Evolutionary conservation across 2,888 invertebrate species (phyloP).

Genomic region (Cantharis nigra): DNA sequence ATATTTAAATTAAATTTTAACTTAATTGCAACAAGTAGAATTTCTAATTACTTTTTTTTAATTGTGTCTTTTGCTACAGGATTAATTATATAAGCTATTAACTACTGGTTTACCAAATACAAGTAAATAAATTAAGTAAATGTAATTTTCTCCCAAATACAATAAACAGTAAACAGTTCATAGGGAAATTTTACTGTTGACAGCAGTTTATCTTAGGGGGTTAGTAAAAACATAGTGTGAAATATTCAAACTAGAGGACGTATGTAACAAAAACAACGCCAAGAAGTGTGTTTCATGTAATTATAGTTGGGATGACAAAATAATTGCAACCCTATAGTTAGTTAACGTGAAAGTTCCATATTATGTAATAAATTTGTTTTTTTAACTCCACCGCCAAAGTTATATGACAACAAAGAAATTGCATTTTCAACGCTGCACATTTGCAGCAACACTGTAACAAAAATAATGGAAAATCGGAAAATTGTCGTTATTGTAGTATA

Average conservation of each 20-base stretch:
- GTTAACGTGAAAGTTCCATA: constrained; percentile 9
- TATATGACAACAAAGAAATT: background rate
- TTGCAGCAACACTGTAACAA: background rate
- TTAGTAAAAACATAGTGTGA: constrained; percentile 8
- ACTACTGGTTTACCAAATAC: background rate
- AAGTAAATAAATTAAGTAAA: background rate
- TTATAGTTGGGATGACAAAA: constrained; percentile 17
- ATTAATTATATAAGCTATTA: background rate
- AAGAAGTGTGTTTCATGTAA: constrained; percentile 11
- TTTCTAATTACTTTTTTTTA: background rate
- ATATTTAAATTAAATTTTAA: background rate
- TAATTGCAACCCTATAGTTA: constrained; percentile 15
- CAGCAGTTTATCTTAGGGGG: constrained; percentile 12
- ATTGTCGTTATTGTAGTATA: background rate
- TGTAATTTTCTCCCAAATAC: background rate
- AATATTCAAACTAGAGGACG: constrained; percentile 15
- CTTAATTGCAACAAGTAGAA: background rate
- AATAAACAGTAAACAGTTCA: constrained; percentile 8
- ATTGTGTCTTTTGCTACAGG: background rate
- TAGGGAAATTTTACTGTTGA: constrained; percentile 12
- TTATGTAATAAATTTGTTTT: constrained; percentile 13
- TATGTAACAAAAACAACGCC: constrained; percentile 8
- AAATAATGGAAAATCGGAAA: background rate
- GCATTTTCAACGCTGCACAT: background rate
- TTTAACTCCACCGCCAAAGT: background rate